Evolutionary conservation across 2,113 vertebrate genomes (phyloP).

Genomic region (Orthonyx spaldingii): DNA sequence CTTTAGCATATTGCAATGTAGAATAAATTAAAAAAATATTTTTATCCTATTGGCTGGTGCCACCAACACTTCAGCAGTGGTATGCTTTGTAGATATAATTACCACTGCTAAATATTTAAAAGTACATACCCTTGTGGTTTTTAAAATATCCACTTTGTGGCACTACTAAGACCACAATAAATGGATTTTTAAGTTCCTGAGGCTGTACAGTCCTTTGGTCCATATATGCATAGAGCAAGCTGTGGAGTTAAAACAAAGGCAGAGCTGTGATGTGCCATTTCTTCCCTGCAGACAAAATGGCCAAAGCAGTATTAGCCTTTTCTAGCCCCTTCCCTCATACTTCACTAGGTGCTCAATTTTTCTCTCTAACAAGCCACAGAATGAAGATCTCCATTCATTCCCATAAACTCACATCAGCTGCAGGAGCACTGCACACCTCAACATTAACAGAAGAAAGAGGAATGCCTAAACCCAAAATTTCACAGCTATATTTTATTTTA

Average conservation of each 20-base stretch:
- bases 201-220: not conserved
- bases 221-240: not conserved
- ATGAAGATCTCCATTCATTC: not conserved
- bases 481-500: not conserved
- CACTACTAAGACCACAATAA: not conserved
- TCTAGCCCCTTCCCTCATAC: not conserved
- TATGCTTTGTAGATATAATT: constrained; percentile 44
- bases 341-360: not conserved
- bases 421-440: not conserved
- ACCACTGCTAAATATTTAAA: constrained; percentile 17
- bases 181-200: constrained; percentile 24
- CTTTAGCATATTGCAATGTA: not conserved
- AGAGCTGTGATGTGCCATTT: not conserved
- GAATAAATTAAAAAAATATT: not conserved
- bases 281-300: not conserved
- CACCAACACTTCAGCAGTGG: not conserved
- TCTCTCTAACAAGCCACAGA: not conserved
- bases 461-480: not conserved
- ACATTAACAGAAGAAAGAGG: not conserved
- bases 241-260: not conserved
- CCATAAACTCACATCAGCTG: not conserved
- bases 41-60: not conserved
- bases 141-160: constrained; percentile 18
- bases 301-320: not conserved
- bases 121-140: not conserved